Evolutionary conservation across 2,113 vertebrate genomes (phyloP).

Genomic region (Anseranas semipalmata): DNA sequence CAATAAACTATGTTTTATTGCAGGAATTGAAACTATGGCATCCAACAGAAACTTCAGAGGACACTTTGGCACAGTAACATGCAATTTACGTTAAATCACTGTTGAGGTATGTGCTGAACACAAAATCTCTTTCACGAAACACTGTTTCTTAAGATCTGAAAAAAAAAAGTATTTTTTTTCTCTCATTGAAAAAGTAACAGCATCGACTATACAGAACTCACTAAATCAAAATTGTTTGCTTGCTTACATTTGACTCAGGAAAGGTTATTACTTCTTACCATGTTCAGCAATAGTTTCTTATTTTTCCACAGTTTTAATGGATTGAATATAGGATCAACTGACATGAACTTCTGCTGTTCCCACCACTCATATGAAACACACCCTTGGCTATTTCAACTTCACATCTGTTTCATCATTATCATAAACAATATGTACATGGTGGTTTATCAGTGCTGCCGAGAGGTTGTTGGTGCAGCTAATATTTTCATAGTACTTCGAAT

Average conservation of each 20-base stretch:
- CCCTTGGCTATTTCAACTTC: not conserved
- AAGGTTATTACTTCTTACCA: not conserved
- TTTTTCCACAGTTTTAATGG: not conserved
- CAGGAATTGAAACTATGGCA: not conserved
- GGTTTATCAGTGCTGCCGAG: not conserved
- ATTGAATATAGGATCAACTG: not conserved
- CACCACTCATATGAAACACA: not conserved
- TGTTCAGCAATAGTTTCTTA: not conserved
- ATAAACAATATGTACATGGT: not conserved
- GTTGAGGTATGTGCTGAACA: not conserved
- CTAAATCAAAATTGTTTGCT: not conserved
- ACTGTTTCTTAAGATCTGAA: not conserved
- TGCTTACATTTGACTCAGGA: not conserved
- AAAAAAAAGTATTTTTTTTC: not conserved
- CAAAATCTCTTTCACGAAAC: not conserved
- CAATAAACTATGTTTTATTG: not conserved
- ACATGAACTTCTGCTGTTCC: not conserved
- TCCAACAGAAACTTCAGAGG: not conserved
- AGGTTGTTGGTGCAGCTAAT: not conserved
- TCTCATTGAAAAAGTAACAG: not conserved
- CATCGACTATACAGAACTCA: not conserved
- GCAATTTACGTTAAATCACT: not conserved
- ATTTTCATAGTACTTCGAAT: not conserved
- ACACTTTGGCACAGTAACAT: not conserved
- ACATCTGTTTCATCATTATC: not conserved